phyloP scores from a whole-genome alignment of 2,113 vertebrate species.

The Hippocampus zosterae region DNA sequence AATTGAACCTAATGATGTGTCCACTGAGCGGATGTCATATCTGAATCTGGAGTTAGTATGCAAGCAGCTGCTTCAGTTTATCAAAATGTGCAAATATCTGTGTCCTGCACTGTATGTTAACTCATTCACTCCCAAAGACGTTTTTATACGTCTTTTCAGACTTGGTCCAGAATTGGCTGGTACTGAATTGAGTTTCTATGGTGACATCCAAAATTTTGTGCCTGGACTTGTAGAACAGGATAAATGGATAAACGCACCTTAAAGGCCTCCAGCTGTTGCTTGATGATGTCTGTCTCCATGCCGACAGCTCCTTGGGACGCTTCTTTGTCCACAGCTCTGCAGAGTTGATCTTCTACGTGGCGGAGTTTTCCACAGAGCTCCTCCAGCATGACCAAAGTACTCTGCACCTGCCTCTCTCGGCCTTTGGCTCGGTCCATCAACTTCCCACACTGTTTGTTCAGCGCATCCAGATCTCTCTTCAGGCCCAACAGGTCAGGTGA shows the following conservation, averaged over 20 bases:
- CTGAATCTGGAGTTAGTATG: not conserved
- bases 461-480: constrained; percentile 88
- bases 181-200: not conserved
- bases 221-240: not conserved
- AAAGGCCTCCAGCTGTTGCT: constrained; percentile 88
- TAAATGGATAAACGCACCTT: constrained; percentile 73
- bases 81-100: not conserved
- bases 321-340: constrained; percentile 79
- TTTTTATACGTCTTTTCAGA: too few relatives aligned
- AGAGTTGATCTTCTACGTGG: constrained; percentile 72
- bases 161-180: too few relatives aligned
- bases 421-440: constrained; percentile 84
- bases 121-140: too few relatives aligned
- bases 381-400: constrained; percentile 73
- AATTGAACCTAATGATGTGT: not conserved
- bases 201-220: not conserved
- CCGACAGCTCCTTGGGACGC: constrained; percentile 87
- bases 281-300: constrained; percentile 92
- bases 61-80: not conserved
- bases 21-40: not conserved
- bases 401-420: constrained; percentile 79
- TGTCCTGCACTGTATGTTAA: not conserved
- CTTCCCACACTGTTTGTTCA: constrained; percentile 94
- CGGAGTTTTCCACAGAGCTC: constrained; percentile 80
- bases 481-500: constrained; percentile 90